A percentile compares a stretch with the other conserved stretches of the same genome.
Evolutionary conservation across 2,888 invertebrate genomes (phyloP).

Genomic region (Drosophila percnosoma): DNA sequence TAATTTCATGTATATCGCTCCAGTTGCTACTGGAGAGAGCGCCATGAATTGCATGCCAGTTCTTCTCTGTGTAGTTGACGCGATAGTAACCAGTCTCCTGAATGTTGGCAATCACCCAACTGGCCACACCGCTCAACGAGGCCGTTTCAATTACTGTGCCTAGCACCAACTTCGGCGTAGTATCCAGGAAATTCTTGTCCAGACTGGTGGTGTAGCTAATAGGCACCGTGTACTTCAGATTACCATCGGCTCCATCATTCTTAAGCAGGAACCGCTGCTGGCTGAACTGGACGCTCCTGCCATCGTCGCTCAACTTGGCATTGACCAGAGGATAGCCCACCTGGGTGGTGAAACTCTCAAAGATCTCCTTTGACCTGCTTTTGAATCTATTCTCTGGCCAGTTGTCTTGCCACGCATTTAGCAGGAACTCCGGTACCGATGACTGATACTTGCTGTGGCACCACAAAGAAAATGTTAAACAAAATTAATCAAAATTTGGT

Average conservation of each 20-base stretch:
- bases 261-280: slow-evolving; percentile 83
- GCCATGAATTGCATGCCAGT: slow-evolving; percentile 86
- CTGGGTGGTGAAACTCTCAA: slow-evolving; percentile 88
- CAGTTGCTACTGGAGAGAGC: slow-evolving; percentile 52
- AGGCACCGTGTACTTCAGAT: slow-evolving; percentile 78
- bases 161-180: slow-evolving; percentile 73
- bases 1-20: slow-evolving; percentile 87
- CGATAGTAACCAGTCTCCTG: slow-evolving; percentile 86
- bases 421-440: slow-evolving; percentile 86
- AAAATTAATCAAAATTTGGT: neutral
- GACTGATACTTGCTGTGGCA: slow-evolving; percentile 69
- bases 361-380: slow-evolving; percentile 72
- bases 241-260: slow-evolving; percentile 55
- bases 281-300: slow-evolving; percentile 55
- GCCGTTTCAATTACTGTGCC: neutral
- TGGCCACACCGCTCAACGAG: slow-evolving; percentile 3
- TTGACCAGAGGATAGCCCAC: slow-evolving; percentile 89
- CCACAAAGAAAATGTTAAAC: neutral
- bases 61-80: slow-evolving; percentile 89
- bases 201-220: slow-evolving; percentile 79
- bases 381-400: slow-evolving; percentile 69
- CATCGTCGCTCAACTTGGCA: slow-evolving; percentile 78
- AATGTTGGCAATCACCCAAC: slow-evolving; percentile 83
- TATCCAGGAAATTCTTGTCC: slow-evolving; percentile 62
- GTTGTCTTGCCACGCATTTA: slow-evolving; percentile 84